Evolutionary conservation across 2,888 invertebrate genomes (phyloP).

Genomic region (Pilophorus perplexus): DNA sequence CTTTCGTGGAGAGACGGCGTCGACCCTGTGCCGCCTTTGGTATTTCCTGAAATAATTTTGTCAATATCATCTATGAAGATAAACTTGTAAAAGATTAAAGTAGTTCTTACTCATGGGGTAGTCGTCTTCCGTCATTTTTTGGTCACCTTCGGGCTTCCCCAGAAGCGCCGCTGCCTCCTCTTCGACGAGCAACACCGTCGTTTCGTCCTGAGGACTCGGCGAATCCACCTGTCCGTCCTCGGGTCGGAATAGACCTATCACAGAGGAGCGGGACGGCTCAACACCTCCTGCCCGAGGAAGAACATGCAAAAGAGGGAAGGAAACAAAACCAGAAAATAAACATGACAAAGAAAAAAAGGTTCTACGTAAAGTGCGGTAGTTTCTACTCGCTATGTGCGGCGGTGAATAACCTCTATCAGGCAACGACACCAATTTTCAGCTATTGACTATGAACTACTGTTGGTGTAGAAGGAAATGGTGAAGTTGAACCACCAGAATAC

Average conservation of each 20-base stretch:
- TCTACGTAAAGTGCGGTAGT: slow-evolving; percentile 1
- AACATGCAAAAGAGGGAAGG: not conserved
- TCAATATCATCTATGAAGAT: not conserved
- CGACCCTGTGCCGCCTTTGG: slow-evolving; percentile 44
- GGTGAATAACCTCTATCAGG: too few species aligned
- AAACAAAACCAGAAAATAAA: slow-evolving; percentile 9
- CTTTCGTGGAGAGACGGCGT: slow-evolving; percentile 47
- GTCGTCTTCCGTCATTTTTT: slow-evolving; percentile 10
- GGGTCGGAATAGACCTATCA: slow-evolving; percentile 83
- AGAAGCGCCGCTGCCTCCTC: slow-evolving; percentile 7
- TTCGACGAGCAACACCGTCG: slow-evolving; percentile 17
- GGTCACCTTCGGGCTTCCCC: not conserved
- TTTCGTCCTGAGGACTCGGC: slow-evolving; percentile 40
- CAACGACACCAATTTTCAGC: too few species aligned
- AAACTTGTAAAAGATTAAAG: not conserved
- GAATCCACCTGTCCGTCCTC: slow-evolving; percentile 54
- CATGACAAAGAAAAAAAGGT: not conserved
- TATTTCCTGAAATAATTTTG: not conserved
- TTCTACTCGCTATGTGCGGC: too few species aligned
- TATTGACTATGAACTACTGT: too few species aligned
- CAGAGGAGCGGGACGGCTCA: slow-evolving; percentile 80
- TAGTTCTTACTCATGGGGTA: slow-evolving; percentile 18
- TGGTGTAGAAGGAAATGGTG: too few species aligned
- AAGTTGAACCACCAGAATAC: too few species aligned
- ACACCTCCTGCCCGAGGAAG: slow-evolving; percentile 63